Evolutionary conservation across 2,888 invertebrate genomes (phyloP).

Genomic region (Tenthredo livida): DNA sequence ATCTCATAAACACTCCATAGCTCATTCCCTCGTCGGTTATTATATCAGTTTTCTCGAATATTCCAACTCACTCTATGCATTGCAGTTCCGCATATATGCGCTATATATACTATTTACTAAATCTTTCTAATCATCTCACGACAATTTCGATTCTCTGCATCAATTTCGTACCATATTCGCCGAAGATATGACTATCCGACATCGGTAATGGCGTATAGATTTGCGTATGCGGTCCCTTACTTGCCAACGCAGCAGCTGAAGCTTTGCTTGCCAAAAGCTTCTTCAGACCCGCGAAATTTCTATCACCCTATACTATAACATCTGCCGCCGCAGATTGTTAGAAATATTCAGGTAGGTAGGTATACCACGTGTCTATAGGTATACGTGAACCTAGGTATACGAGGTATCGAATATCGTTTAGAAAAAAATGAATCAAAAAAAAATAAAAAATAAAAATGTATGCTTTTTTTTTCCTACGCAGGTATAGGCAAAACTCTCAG

Average conservation of each 20-base stretch:
- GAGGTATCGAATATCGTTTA: conserved; percentile 19
- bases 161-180: background rate
- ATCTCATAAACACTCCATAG: background rate
- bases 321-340: conserved; percentile 9
- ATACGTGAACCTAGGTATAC: background rate
- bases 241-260: conserved; percentile 71
- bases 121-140: background rate
- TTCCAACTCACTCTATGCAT: background rate
- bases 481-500: background rate
- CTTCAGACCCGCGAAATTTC: conserved; percentile 16
- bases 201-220: conserved; percentile 23
- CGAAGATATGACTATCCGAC: background rate
- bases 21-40: no score
- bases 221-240: conserved; percentile 63
- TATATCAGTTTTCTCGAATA: no score
- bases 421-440: background rate
- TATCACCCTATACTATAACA: background rate
- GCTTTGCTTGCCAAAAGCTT: conserved; percentile 62
- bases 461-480: background rate
- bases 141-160: background rate
- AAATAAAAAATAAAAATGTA: no score
- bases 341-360: conserved; percentile 21
- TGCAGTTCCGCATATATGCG: no score
- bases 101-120: background rate
- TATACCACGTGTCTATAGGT: background rate